Evolutionary conservation across 2,888 invertebrate species (phyloP).

Genomic region (Clistopyga incitator): DNA sequence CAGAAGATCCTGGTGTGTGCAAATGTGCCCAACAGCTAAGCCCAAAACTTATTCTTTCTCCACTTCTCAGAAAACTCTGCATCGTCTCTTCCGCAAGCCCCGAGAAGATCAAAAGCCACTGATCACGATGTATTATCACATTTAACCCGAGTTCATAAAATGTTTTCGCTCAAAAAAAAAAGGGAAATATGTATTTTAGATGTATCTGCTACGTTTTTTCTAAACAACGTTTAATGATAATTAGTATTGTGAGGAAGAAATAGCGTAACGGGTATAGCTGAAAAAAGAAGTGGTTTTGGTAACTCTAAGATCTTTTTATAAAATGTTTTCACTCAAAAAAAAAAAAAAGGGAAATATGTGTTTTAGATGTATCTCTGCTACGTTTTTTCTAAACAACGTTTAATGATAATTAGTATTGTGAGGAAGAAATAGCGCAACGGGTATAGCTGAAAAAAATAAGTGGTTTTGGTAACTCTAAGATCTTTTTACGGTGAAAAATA

Average conservation of each 20-base stretch:
- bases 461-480: too few relatives aligned
- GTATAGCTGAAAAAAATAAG: too few relatives aligned
- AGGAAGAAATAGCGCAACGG: neutral
- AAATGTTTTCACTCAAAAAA: neutral
- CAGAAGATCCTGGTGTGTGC: conserved; percentile 42
- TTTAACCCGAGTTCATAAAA: conserved; percentile 5
- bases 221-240: neutral
- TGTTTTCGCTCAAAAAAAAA: neutral
- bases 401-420: too few relatives aligned
- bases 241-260: neutral
- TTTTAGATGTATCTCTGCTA: neutral
- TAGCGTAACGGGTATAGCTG: too few relatives aligned
- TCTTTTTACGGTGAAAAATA: too few relatives aligned
- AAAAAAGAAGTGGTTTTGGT: neutral
- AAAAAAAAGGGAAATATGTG: neutral
- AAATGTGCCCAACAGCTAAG: neutral
- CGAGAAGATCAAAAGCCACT: conserved; percentile 8
- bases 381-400: neutral
- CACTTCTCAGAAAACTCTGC: conserved; percentile 33
- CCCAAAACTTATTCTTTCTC: conserved; percentile 35
- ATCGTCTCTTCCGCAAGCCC: conserved; percentile 1
- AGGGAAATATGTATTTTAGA: neutral
- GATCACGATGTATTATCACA: conserved; percentile 15
- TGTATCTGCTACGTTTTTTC: neutral
- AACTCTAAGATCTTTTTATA: too few relatives aligned